Evolutionary conservation across 2,113 vertebrate genomes (phyloP).

Genomic region (Lota lota): DNA sequence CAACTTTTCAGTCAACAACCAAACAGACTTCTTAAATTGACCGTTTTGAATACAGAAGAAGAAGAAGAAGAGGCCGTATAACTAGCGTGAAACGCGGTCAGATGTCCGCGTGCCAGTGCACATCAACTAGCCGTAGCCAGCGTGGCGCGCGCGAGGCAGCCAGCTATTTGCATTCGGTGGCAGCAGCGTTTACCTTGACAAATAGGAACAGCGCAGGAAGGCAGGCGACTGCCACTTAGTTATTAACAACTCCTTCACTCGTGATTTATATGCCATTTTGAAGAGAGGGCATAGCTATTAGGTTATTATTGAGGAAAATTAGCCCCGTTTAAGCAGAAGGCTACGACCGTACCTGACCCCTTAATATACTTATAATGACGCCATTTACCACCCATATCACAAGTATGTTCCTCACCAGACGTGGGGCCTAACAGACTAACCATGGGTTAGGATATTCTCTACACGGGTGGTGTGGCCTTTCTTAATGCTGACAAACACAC

Average conservation of each 20-base stretch:
- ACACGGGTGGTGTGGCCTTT: conserved; percentile 25
- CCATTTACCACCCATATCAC: conserved; percentile 92
- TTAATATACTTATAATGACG: conserved; percentile 99
- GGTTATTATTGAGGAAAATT: conserved; percentile 94
- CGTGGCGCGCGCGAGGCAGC: conserved; percentile 47
- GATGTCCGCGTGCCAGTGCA: conserved; percentile 42
- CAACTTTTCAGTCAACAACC: too few species aligned
- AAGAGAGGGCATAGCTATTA: conserved; percentile 90
- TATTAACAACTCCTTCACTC: conserved; percentile 96
- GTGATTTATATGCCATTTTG: conserved; percentile 94
- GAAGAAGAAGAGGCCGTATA: neutral
- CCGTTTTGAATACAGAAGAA: neutral
- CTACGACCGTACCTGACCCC: conserved; percentile 88
- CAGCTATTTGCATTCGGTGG: conserved; percentile 82
- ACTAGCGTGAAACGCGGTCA: conserved; percentile 6
- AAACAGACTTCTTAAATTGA: too few species aligned
- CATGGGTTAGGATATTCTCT: conserved; percentile 48
- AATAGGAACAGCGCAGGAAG: conserved; percentile 89
- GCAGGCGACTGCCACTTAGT: conserved; percentile 93
- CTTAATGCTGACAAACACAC: too few species aligned
- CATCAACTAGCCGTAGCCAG: conserved; percentile 45
- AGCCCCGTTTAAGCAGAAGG: conserved; percentile 94
- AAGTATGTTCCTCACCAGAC: conserved; percentile 74
- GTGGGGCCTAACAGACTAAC: conserved; percentile 44
- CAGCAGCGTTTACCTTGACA: conserved; percentile 94